Conservation (phyloP, 2,797 vertebrate species). For the Diglossa cyanea region DNA sequence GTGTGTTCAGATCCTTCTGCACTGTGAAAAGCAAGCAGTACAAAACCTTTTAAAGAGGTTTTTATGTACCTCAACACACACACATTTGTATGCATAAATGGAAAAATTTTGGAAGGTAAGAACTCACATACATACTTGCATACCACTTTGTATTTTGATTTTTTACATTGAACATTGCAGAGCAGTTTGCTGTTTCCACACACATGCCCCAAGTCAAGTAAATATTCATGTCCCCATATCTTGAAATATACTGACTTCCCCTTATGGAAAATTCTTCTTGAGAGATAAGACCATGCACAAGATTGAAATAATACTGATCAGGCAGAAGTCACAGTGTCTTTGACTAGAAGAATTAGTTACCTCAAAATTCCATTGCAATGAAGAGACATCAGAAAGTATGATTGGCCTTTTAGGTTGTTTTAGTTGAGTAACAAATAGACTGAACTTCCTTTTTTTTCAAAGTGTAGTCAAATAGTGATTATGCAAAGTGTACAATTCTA, state of each 20-base stretch:
- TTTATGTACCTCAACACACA: background rate
- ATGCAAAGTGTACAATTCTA: constrained; percentile 49
- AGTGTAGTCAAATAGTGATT: constrained; percentile 36
- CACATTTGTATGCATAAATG: background rate
- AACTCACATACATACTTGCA: background rate
- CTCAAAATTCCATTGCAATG: background rate
- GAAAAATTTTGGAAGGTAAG: background rate
- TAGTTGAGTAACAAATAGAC: background rate
- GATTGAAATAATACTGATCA: background rate
- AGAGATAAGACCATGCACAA: background rate
- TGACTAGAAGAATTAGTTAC: constrained; percentile 3
- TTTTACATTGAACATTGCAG: background rate
- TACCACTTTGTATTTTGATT: background rate
- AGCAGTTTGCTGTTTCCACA: background rate
- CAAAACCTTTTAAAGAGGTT: background rate
- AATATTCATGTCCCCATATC: background rate
- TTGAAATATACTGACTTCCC: background rate
- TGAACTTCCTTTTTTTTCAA: constrained; percentile 34
- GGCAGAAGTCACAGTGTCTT: background rate
- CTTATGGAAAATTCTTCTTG: background rate
- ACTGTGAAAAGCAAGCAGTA: background rate
- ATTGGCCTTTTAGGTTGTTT: constrained; percentile 7
- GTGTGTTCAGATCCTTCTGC: background rate
- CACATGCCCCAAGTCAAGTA: background rate
- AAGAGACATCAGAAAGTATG: background rate